A percentile compares a stretch with the other conserved stretches of the same genome.
Conservation (phyloP, 2,113 vertebrate genomes). For the Nibea albiflora region DNA sequence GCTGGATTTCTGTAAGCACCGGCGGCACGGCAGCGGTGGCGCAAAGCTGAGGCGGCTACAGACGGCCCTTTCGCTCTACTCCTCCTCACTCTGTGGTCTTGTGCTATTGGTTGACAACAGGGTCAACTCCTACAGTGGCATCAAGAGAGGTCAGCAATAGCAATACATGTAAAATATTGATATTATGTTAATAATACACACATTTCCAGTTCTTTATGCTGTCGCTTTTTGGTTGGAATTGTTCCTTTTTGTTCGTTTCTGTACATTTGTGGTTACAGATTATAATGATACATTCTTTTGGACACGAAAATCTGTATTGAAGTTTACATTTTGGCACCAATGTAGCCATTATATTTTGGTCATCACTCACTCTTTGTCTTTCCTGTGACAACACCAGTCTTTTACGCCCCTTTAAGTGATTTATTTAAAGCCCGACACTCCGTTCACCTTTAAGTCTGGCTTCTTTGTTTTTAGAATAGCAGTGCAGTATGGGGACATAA, state of each 20-base stretch:
- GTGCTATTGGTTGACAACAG: slow-evolving; percentile 96
- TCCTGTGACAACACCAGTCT: neutral
- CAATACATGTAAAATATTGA: no score
- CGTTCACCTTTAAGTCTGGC: neutral
- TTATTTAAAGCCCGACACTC: neutral
- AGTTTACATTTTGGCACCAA: neutral
- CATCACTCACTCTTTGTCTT: slow-evolving; percentile 17
- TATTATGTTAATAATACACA: no score
- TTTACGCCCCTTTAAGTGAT: neutral
- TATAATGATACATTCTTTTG: no score
- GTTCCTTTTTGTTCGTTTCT: no score
- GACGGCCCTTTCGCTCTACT: slow-evolving; percentile 95
- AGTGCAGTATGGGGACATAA: neutral
- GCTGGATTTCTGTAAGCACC: slow-evolving; percentile 95
- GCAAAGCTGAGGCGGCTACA: slow-evolving; percentile 94
- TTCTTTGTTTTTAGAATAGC: neutral
- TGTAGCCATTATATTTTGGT: neutral
- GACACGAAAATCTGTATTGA: no score
- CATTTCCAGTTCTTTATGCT: no score
- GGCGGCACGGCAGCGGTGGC: slow-evolving; percentile 89
- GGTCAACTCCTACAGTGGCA: slow-evolving; percentile 97
- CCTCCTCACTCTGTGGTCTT: slow-evolving; percentile 93
- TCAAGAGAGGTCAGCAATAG: slow-evolving; percentile 91
- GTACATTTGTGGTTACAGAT: no score
- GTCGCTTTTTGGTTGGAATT: no score